A percentile compares a stretch with the other conserved stretches of the same genome.
Evolutionary conservation across 2,888 invertebrate genomes (phyloP).

Genomic region (Trissoscelio sp.): DNA sequence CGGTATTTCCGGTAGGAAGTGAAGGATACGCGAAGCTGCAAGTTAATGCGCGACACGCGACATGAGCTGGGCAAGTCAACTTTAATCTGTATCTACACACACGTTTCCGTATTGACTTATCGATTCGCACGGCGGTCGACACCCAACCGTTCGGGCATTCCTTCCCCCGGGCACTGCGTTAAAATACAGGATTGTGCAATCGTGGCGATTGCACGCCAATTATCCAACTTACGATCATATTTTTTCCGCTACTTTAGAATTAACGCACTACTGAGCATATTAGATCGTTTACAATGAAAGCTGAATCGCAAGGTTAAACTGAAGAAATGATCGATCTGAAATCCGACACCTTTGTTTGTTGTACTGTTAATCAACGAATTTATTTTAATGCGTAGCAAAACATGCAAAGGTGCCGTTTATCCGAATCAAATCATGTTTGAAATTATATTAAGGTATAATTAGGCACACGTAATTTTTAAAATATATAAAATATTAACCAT

Average conservation of each 20-base stretch:
- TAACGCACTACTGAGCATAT: conserved; percentile 53
- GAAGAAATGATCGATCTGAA: conserved; percentile 8
- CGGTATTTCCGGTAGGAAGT: neutral
- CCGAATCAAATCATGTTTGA: too few relatives aligned
- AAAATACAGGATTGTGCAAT: conserved; percentile 65
- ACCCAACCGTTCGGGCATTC: conserved; percentile 66
- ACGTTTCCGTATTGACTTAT: conserved; percentile 75
- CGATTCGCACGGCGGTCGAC: conserved; percentile 74
- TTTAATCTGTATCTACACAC: conserved; percentile 60
- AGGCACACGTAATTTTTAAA: too few relatives aligned
- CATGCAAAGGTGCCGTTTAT: too few relatives aligned
- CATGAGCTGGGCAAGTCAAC: conserved; percentile 56
- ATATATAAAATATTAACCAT: too few relatives aligned
- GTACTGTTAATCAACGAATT: too few relatives aligned
- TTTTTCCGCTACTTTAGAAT: conserved; percentile 66
- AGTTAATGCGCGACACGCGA: conserved; percentile 59
- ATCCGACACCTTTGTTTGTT: too few relatives aligned
- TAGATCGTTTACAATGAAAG: conserved; percentile 47
- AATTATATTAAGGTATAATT: too few relatives aligned
- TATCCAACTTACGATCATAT: conserved; percentile 61
- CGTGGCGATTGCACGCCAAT: conserved; percentile 66
- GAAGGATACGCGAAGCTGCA: conserved; percentile 34
- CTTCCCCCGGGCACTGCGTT: conserved; percentile 63
- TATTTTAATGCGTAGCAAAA: too few relatives aligned
- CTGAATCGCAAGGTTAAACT: conserved; percentile 14